These are phyloP conservation scores for Morpho deidamia DNA, from an alignment of 2,888 invertebrate species.

Conservation along the genomic window DNA sequence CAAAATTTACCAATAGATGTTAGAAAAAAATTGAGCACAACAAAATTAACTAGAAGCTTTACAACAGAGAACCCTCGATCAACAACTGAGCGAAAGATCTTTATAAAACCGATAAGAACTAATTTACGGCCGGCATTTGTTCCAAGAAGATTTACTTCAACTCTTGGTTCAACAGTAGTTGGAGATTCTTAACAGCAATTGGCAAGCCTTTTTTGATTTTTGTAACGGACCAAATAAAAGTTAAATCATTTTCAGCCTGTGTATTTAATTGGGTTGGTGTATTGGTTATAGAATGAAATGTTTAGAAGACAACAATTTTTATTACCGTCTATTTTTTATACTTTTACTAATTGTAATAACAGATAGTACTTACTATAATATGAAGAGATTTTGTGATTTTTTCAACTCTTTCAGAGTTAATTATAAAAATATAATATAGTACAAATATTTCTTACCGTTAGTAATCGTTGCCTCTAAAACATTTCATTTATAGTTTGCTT, in stretches of 20 bases:
- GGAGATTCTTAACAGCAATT: slow-evolving; percentile 28
- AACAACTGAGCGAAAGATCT: slow-evolving; percentile 59
- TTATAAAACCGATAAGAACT: slow-evolving; percentile 59
- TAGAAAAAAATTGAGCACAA: slow-evolving; percentile 39
- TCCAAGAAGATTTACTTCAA: slow-evolving; percentile 54
- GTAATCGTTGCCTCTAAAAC: slow-evolving; percentile 17
- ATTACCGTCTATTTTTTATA: not conserved
- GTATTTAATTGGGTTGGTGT: slow-evolving; percentile 27
- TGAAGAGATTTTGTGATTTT: no score
- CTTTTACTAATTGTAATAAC: not conserved
- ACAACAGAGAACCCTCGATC: slow-evolving; percentile 60
- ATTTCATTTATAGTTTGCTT: slow-evolving; percentile 25
- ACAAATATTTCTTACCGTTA: not conserved
- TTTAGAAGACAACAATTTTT: slow-evolving; percentile 20
- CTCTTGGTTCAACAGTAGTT: slow-evolving; percentile 37
- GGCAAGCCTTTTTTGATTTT: slow-evolving; percentile 23
- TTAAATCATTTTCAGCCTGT: slow-evolving; percentile 21
- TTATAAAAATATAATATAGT: no score
- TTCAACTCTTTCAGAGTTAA: no score
- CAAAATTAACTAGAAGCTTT: slow-evolving; percentile 43
- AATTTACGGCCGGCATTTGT: slow-evolving; percentile 60
- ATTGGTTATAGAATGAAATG: slow-evolving; percentile 21
- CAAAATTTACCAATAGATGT: slow-evolving; percentile 68
- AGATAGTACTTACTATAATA: no score
- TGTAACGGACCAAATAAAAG: slow-evolving; percentile 14